Evolutionary conservation across 2,888 invertebrate species (phyloP).

Genomic region (Drosophila monieri): DNA sequence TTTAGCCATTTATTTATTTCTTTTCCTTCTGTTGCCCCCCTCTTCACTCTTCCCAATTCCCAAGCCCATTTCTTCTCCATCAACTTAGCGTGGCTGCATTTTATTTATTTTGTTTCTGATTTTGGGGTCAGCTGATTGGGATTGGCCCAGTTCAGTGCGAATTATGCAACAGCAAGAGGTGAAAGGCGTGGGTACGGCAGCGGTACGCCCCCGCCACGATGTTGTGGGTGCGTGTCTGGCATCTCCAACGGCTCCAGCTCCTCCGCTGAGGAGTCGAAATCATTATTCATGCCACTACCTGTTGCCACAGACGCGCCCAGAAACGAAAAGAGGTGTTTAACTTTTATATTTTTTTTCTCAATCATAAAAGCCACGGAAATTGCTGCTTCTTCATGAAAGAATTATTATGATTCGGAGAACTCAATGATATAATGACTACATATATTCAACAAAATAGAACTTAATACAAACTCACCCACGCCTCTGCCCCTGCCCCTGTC

Average conservation of each 20-base stretch:
- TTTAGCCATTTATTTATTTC: constrained; percentile 22
- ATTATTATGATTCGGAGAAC: background rate
- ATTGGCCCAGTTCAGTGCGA: constrained; percentile 30
- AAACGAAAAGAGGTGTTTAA: too few relatives aligned
- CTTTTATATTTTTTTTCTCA: too few relatives aligned
- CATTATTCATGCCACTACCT: constrained; percentile 50
- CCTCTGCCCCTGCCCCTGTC: background rate
- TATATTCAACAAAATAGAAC: too few relatives aligned
- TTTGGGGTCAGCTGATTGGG: constrained; percentile 18
- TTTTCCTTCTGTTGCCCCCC: background rate
- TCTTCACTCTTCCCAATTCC: background rate
- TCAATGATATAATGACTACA: background rate
- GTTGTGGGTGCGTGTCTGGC: constrained; percentile 48
- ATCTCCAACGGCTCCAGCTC: constrained; percentile 43
- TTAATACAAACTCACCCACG: background rate
- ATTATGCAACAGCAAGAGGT: constrained; percentile 70
- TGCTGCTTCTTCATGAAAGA: background rate
- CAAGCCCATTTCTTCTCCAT: background rate
- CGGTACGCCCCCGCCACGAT: background rate
- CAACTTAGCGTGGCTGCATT: background rate
- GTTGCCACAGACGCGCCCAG: constrained; percentile 1
- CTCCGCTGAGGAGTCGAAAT: constrained; percentile 41
- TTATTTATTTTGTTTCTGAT: background rate
- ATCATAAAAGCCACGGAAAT: background rate
- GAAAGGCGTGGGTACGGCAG: constrained; percentile 59